Conservation (phyloP, 2,888 invertebrate species). For the Pandemis cinnamomeana region DNA sequence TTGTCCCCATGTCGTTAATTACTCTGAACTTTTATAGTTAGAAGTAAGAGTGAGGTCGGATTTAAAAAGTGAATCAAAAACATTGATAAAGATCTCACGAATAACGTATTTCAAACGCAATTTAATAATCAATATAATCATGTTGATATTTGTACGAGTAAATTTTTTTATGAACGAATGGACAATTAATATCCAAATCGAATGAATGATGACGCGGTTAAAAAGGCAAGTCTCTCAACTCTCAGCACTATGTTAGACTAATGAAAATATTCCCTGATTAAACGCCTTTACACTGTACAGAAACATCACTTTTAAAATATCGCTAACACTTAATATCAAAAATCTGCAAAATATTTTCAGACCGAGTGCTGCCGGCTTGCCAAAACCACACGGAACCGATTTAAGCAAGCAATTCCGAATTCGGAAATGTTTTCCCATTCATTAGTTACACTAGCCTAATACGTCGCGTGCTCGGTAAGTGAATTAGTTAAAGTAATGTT, state of each 20-base stretch:
- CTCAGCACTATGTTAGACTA: too few relatives aligned
- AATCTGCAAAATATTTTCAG: neutral
- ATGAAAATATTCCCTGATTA: too few relatives aligned
- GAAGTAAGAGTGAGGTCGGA: neutral
- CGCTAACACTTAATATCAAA: neutral
- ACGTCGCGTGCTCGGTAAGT: constrained; percentile 26
- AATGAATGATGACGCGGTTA: too few relatives aligned
- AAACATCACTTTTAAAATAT: too few relatives aligned
- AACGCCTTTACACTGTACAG: too few relatives aligned
- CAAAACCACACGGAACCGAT: neutral
- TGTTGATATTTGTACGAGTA: too few relatives aligned
- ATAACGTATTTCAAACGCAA: neutral
- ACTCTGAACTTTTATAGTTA: constrained; percentile 10
- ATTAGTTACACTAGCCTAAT: constrained; percentile 6
- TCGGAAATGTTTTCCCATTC: neutral
- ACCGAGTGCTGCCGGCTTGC: neutral
- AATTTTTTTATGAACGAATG: too few relatives aligned
- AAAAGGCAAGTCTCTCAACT: too few relatives aligned
- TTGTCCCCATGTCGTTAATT: constrained; percentile 22
- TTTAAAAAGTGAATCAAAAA: neutral
- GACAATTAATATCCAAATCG: too few relatives aligned
- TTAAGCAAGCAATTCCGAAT: neutral
- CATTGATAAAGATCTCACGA: neutral
- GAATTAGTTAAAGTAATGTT: constrained; percentile 22
- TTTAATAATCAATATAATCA: neutral